phyloP scores from a whole-genome alignment of 2,888 invertebrate species.

The Mallateleia sp. region DNA sequence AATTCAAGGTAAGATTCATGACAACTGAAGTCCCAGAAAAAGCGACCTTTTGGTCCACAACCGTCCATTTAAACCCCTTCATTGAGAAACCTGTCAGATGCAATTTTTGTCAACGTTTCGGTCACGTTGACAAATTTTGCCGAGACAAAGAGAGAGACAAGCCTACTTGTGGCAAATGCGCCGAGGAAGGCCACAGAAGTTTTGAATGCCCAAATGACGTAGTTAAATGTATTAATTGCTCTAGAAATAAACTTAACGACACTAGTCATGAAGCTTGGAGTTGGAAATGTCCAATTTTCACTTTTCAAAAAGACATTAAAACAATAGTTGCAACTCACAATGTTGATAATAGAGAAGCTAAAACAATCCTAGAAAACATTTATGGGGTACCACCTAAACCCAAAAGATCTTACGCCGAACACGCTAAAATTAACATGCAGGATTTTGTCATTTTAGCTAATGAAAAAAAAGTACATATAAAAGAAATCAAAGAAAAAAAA shows the following conservation, averaged over 20 bases:
- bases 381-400: too few species aligned
- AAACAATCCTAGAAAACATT: too few species aligned
- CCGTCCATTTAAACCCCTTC: constrained; percentile 27
- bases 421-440: too few species aligned
- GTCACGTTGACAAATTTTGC: constrained; percentile 21
- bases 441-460: too few species aligned
- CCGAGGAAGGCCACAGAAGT: not conserved
- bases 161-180: not conserved
- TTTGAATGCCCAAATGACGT: not conserved
- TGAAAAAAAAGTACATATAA: too few species aligned
- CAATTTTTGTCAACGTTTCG: constrained; percentile 9
- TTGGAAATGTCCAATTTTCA: not conserved
- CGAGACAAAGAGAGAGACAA: not conserved
- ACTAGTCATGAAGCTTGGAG: not conserved
- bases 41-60: constrained; percentile 4
- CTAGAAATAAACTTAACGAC: not conserved
- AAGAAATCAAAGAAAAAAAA: too few species aligned
- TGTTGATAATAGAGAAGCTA: not conserved
- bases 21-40: constrained; percentile 26
- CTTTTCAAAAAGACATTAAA: not conserved
- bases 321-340: not conserved
- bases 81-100: constrained; percentile 15
- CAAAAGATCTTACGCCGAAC: too few species aligned
- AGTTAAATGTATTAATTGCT: not conserved
- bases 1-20: constrained; percentile 22